Percentiles rank a stretch among this genome's conserved stretches.
Conservation (phyloP, 2,113 vertebrate species). For the Malurus alboscapulatus region DNA sequence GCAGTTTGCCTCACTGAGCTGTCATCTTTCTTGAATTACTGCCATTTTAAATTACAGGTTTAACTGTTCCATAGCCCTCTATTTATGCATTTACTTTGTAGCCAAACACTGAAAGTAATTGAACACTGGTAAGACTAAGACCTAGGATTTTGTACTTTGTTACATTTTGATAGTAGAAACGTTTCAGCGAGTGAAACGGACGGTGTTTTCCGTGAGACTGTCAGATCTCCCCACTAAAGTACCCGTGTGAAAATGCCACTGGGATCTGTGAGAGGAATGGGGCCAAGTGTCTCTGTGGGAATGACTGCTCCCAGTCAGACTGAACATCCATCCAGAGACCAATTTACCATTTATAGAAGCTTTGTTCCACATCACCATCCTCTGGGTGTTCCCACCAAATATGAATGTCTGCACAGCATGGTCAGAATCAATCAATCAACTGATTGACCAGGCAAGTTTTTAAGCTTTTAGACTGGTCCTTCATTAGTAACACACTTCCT, state of each 20-base stretch:
- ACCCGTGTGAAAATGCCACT: rapidly evolving
- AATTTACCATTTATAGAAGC: rapidly evolving
- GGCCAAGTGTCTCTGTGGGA: not conserved
- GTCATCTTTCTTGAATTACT: not conserved
- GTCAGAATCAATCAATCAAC: not conserved
- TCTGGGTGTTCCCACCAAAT: too few relatives aligned
- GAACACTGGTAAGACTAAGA: not conserved
- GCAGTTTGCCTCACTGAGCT: rapidly evolving
- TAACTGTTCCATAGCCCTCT: not conserved
- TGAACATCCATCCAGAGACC: not conserved
- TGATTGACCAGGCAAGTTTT: not conserved
- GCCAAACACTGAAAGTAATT: rapidly evolving
- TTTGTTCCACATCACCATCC: not conserved
- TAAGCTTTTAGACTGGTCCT: not conserved
- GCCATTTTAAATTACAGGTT: not conserved
- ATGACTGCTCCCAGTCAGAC: rapidly evolving
- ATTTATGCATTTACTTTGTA: not conserved
- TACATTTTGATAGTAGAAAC: not conserved
- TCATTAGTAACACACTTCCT: not conserved
- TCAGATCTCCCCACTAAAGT: rapidly evolving
- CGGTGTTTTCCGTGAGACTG: rapidly evolving
- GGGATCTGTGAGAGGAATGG: not conserved
- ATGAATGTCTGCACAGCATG: rapidly evolving
- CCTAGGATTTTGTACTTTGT: not conserved
- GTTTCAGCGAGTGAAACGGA: not conserved